Conservation (phyloP, 1,140 invertebrate species). For the Anastatus disparis region DNA sequence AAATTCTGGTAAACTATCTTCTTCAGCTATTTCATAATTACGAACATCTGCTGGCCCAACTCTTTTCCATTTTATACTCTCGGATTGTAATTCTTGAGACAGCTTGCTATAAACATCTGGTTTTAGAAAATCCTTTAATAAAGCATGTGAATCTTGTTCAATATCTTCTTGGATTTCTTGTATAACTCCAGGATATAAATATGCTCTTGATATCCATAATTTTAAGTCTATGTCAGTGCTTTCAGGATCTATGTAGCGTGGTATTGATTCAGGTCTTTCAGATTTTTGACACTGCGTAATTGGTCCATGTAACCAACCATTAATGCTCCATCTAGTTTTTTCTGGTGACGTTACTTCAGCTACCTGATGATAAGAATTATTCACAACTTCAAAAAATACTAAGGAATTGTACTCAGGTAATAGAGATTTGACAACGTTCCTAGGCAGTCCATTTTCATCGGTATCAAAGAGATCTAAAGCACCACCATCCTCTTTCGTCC, state of each 20-base stretch:
- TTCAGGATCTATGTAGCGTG: conserved; percentile 45
- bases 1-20: conserved; percentile 59
- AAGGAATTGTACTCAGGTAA: conserved; percentile 77
- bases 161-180: conserved; percentile 69
- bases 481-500: conserved; percentile 73
- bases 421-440: conserved; percentile 67
- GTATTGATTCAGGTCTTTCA: conserved; percentile 32
- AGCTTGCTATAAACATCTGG: conserved; percentile 64
- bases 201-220: conserved; percentile 65
- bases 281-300: conserved; percentile 19
- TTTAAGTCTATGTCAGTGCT: conserved; percentile 53
- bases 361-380: conserved; percentile 72
- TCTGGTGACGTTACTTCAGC: conserved; percentile 73
- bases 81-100: conserved; percentile 60
- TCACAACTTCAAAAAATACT: conserved; percentile 76
- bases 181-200: conserved; percentile 63
- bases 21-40: conserved; percentile 70
- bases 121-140: conserved; percentile 69
- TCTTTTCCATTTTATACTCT: conserved; percentile 69
- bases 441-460: conserved; percentile 70
- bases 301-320: conserved; percentile 81
- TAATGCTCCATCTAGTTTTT: conserved; percentile 75
- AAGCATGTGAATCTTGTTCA: conserved; percentile 70
- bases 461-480: conserved; percentile 73
- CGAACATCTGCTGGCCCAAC: conserved; percentile 73